Base-by-base conservation (phyloP, 2,113 vertebrate species). In the Podarcis muralis region DNA sequence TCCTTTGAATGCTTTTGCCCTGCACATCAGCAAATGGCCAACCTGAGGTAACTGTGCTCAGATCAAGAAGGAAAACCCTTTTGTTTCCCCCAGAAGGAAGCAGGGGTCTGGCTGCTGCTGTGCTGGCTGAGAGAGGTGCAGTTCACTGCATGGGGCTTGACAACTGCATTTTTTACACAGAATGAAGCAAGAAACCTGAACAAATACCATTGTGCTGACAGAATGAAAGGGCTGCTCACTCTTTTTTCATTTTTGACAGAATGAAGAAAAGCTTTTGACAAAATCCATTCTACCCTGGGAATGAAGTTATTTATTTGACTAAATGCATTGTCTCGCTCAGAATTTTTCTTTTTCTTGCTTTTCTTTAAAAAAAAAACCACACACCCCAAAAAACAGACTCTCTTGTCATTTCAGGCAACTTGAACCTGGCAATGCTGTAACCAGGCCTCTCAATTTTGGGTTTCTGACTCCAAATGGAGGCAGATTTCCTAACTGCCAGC, bases 251-350 rank as follows among this genome's bases (percentile, higher is more conserved):
- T 89, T 93, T 89, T 95, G 94, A 95, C 95, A 93, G 90, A 92
- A 93, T 94, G 93, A 96, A 93, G 91, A 96, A 95, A 94, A 43
- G 92, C 93, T 92, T 92, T 93, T 95, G 94, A 96, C 94, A 94
- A 96, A 96, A 96, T 92, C 91, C 94, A 93, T 96, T 94, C 93
- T 96, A 89, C 88, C 92, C 93, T 95, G 93, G 91, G 91, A 94
- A 96, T 95, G 92, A 96, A 96, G 94, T 96, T 94, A 95, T 95
- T 95, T 96, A 90, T 95, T 96, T 94, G 94, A 92, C 94, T 94
- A 95, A 95, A 96, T 88, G 88, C 91, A 93, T 83, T 91, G 91
- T 88, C 93, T 94, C 91, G 84, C 80, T 95, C 91, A 91, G 90
- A 92, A 62, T 18, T 62, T 62, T 93, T 93, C 94, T 92, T 57